Base-by-base conservation (phyloP, 2,797 vertebrate species). In the Eutrigla gurnardus region DNA sequence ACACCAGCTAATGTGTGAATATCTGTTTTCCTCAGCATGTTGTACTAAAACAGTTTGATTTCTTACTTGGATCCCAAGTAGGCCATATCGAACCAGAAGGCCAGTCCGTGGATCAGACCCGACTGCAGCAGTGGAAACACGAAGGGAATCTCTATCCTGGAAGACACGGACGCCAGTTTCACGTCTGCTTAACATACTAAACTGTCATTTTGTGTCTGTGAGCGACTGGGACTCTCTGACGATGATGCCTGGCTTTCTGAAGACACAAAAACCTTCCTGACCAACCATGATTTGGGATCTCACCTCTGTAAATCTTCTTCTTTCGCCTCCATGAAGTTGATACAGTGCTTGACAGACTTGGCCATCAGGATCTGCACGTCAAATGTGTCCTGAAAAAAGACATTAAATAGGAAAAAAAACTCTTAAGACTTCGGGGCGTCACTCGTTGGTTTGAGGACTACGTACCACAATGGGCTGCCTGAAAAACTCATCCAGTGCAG, bases 1-100 rank as follows among this genome's bases (percentile, higher is more conserved):
- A 25, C 25, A 25, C 25, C 25, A 25, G 25, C 25, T 25, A 25
- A 25, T 25, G 25, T 25, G 25, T 25, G 25, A 25, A 25, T 25
- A 25, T 25, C 25, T 25, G 25, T 25, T 25, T 25, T 25, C 25
- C 25, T 25, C 25, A 25, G 25, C 25, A 25, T 25, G 25, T 2
- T 45, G 13, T 45, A 45, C 43, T 45, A 45, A 45, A 45, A 45
- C 2, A 43, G 13, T 43, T 12, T 3, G 6, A 25, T 57, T 12
- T 78, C 89, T 61, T 68, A 96, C 95, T 86, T 87, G 71, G 95
- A 96, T 50, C 95, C 95, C 40, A 88, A 73, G 78, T 96, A 97
- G 46, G 95, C 95, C 73, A 96, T 90, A 57, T 97, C 94, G 40
- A 96, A 96, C 96, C 96, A 95, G 78, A 97, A 95, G 6, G 93